These are phyloP conservation scores for Zingel zingel DNA, from an alignment of 2,113 vertebrate genomes.

Conservation along the genomic window DNA sequence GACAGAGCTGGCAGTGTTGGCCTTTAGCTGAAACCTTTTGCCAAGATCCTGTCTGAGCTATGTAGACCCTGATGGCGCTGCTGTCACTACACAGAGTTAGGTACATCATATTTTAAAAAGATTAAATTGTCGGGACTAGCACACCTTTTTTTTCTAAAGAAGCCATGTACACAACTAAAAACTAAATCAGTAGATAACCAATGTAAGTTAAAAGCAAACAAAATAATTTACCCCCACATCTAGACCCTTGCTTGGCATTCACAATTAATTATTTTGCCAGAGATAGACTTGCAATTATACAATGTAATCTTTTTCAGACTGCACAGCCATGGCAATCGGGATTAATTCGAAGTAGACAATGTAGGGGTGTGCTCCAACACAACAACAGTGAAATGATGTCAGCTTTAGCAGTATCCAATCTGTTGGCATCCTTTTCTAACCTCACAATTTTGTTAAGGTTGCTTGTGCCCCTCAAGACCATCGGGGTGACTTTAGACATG, in stretches of 20 bases:
- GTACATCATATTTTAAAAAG: constrained; percentile 20
- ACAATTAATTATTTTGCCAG: constrained; percentile 58
- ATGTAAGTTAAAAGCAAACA: constrained; percentile 15
- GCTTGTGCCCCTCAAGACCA: constrained; percentile 61
- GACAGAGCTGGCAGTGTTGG: constrained; percentile 62
- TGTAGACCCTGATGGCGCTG: constrained; percentile 37
- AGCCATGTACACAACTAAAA: background rate
- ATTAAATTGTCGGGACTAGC: background rate
- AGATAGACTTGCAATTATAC: constrained; percentile 65
- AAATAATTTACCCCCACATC: constrained; percentile 4
- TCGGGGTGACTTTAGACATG: constrained; percentile 71
- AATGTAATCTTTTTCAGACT: constrained; percentile 66
- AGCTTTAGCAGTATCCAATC: constrained; percentile 62
- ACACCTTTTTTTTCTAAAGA: background rate
- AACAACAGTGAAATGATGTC: constrained; percentile 67
- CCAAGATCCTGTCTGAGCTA: constrained; percentile 61
- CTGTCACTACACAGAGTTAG: constrained; percentile 48
- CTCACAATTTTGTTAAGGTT: constrained; percentile 72
- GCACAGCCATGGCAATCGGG: constrained; percentile 64
- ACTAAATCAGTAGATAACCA: constrained; percentile 16
- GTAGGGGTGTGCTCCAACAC: constrained; percentile 53
- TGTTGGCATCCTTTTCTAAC: constrained; percentile 64
- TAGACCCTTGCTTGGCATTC: constrained; percentile 30
- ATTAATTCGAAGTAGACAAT: constrained; percentile 72
- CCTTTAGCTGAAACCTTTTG: constrained; percentile 57